These are phyloP conservation scores for Rhaphigaster nebulosa DNA, from an alignment of 2,888 invertebrate species.

Conservation along the genomic window DNA sequence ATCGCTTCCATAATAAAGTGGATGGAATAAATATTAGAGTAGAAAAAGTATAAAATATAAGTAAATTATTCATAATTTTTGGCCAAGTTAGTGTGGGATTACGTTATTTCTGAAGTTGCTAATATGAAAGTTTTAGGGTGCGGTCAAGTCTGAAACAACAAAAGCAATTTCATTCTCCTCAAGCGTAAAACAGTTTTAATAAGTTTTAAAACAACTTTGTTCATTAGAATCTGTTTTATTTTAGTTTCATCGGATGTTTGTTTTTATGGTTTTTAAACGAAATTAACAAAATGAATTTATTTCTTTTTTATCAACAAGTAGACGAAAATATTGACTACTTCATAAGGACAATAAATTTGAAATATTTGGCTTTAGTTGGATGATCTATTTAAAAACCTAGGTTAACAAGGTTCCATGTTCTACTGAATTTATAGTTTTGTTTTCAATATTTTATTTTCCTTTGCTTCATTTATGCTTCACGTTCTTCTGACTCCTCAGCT, in stretches of 20 bases:
- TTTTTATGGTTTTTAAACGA: background rate
- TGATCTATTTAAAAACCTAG: too few relatives aligned
- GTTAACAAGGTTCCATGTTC: too few relatives aligned
- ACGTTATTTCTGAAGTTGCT: background rate
- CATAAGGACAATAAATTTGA: too few relatives aligned
- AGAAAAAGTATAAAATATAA: too few relatives aligned
- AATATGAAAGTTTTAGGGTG: conserved; percentile 14
- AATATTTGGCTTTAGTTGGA: too few relatives aligned
- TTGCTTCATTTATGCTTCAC: too few relatives aligned
- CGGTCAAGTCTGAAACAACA: background rate
- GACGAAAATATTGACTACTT: background rate
- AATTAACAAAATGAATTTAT: background rate
- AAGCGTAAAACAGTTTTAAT: conserved; percentile 29
- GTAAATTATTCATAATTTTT: background rate
- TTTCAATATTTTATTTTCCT: too few relatives aligned
- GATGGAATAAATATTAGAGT: too few relatives aligned
- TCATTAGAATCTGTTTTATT: conserved; percentile 21
- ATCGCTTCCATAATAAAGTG: too few relatives aligned
- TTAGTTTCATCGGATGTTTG: background rate
- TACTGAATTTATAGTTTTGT: too few relatives aligned
- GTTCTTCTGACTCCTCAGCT: too few relatives aligned
- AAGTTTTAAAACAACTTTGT: conserved; percentile 27
- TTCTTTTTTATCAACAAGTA: background rate
- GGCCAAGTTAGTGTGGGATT: background rate
- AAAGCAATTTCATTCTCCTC: conserved; percentile 21